These are phyloP conservation scores for Malacoctenus gilli DNA, from an alignment of 2,797 vertebrate species.

Conservation along the genomic window DNA sequence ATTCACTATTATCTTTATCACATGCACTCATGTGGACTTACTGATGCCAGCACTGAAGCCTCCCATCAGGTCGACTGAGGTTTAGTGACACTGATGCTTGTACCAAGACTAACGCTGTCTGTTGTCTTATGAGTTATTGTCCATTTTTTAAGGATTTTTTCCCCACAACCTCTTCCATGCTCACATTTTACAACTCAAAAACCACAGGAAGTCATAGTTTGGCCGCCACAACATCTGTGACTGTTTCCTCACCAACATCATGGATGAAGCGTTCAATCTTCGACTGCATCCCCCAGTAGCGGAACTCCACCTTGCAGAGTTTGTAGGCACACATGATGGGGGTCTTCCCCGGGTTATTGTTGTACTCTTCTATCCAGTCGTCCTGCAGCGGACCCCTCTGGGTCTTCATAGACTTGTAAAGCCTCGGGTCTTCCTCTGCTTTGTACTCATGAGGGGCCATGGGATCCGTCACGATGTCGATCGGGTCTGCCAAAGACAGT, in stretches of 20 bases:
- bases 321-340: conserved; percentile 99
- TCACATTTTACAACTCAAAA: no score
- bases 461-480: conserved; percentile 97
- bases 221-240: background rate
- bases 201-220: no score
- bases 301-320: conserved; percentile 98
- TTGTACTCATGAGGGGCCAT: conserved; percentile 94
- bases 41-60: no score
- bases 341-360: conserved; percentile 81
- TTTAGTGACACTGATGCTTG: no score
- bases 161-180: no score
- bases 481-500: conserved; percentile 84
- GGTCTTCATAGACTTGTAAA: conserved; percentile 92
- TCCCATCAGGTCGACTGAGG: no score
- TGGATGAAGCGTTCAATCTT: conserved; percentile 99
- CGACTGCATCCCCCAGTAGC: conserved; percentile 99
- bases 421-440: conserved; percentile 92
- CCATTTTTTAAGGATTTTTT: no score
- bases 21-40: no score
- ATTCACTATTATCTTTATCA: no score
- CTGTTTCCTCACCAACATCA: conserved; percentile 87
- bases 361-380: conserved; percentile 93
- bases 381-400: conserved; percentile 91
- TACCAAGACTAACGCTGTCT: no score
- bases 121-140: no score